These are phyloP conservation scores for Plagodis pulveraria DNA, from an alignment of 2,888 invertebrate genomes.

Conservation along the genomic window DNA sequence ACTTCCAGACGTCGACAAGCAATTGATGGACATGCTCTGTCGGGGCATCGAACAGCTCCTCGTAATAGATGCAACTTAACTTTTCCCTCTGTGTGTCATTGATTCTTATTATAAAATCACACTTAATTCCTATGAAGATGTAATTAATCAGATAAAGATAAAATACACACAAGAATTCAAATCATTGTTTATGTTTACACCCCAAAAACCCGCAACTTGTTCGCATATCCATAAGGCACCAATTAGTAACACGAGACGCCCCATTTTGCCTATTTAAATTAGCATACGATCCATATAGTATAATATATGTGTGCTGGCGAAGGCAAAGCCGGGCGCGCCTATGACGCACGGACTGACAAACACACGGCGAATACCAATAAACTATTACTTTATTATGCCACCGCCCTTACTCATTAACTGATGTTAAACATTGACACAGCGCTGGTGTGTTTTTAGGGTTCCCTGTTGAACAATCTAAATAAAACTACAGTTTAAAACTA, in stretches of 20 bases:
- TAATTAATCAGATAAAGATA: no score
- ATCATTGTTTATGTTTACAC: no score
- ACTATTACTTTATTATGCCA: conserved; percentile 77
- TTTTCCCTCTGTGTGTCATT: no score
- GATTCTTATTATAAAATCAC: no score
- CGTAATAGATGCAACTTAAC: no score
- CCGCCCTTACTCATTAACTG: conserved; percentile 70
- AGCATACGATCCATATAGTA: conserved; percentile 38
- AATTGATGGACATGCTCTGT: no score
- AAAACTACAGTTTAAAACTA: no score
- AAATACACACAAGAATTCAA: no score
- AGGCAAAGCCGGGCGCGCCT: conserved; percentile 60
- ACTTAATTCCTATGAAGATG: no score
- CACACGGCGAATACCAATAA: conserved; percentile 64
- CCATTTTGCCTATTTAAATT: conserved; percentile 51
- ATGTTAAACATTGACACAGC: conserved; percentile 52
- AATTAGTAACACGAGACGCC: conserved; percentile 48
- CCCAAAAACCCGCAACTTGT: no score
- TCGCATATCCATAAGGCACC: conserved; percentile 15
- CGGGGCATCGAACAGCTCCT: no score
- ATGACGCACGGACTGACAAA: conserved; percentile 75
- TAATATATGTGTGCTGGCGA: conserved; percentile 34
- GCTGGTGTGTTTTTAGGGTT: conserved; percentile 14
- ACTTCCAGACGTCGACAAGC: no score
- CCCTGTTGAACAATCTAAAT: background rate